Evolutionary conservation across 2,113 vertebrate genomes (phyloP).

Genomic region (Jaculus jaculus): DNA sequence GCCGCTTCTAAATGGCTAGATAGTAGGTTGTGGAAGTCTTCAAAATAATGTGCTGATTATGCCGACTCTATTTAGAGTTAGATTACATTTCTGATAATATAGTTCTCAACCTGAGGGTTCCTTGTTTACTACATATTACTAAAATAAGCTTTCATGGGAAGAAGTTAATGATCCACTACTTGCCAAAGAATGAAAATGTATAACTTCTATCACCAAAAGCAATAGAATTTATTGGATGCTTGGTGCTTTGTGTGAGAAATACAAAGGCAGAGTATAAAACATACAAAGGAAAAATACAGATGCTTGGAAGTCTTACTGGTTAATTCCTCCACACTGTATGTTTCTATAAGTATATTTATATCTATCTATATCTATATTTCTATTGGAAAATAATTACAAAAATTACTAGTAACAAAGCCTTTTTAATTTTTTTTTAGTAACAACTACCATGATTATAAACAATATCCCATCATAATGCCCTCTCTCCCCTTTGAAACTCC

Average conservation of each 20-base stretch:
- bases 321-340: not conserved
- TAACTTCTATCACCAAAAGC: not conserved
- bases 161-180: not conserved
- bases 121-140: not conserved
- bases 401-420: no score
- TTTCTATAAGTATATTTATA: no score
- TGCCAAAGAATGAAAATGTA: not conserved
- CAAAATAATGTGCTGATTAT: not conserved
- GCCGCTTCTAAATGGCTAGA: not conserved
- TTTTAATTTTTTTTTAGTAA: no score
- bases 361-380: no score
- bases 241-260: not conserved
- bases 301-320: not conserved
- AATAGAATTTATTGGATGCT: not conserved
- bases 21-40: not conserved
- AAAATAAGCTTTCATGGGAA: not conserved
- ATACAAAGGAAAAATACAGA: not conserved
- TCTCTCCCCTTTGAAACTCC: no score
- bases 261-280: not conserved
- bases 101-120: not conserved
- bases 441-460: no score
- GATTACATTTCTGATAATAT: not conserved
- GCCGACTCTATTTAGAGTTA: not conserved
- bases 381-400: no score
- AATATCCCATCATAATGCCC: no score